Conservation (phyloP, 23 tunicate species). For the Halocynthia aurantium region DNA sequence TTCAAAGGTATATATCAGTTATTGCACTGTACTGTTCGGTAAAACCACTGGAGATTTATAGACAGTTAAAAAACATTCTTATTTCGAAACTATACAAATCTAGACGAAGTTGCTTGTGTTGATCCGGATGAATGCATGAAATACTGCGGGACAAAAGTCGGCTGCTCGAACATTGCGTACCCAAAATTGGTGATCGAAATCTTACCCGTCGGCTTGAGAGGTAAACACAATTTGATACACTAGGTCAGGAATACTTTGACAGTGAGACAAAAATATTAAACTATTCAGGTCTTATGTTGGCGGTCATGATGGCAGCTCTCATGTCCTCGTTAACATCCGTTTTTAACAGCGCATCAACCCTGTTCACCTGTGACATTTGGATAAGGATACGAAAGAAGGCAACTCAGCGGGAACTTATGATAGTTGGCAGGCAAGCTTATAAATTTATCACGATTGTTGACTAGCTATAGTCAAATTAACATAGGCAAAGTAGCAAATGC, state of each 20-base stretch:
- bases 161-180: conserved; percentile 79
- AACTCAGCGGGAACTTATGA: conserved; percentile 67
- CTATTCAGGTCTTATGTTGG: conserved; percentile 78
- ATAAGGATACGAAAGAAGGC: conserved; percentile 70
- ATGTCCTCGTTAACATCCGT: conserved; percentile 91
- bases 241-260: background rate
- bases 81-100: background rate
- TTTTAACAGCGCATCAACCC: conserved; percentile 81
- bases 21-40: background rate
- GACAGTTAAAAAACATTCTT: background rate
- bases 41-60: background rate
- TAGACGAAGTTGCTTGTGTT: conserved; percentile 72
- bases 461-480: too few relatives aligned
- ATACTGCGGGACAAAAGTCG: conserved; percentile 36
- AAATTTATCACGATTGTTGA: too few relatives aligned
- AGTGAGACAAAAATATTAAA: background rate
- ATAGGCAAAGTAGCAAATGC: too few relatives aligned
- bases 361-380: conserved; percentile 89
- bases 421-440: conserved; percentile 63
- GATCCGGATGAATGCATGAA: conserved; percentile 44
- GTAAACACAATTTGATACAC: conserved; percentile 16
- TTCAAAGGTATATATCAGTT: conserved; percentile 35
- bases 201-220: conserved; percentile 68
- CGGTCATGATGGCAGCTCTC: conserved; percentile 90
- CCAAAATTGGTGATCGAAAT: conserved; percentile 52